Evolutionary conservation across 2,888 invertebrate species (phyloP).

Genomic region (Melolontha melolontha): DNA sequence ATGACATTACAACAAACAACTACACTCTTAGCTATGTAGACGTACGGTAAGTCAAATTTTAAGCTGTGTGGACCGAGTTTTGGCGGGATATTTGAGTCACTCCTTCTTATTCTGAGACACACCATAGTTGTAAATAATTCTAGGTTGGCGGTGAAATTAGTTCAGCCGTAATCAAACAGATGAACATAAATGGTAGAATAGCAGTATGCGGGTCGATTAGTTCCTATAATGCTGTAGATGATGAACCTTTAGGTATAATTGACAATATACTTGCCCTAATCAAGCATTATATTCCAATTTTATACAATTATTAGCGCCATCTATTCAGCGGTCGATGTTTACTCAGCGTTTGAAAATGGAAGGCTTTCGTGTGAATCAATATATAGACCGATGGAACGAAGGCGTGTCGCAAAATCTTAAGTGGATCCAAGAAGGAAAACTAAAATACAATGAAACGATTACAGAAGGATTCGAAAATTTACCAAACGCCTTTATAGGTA

Average conservation of each 20-base stretch:
- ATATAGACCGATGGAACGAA: conserved; percentile 71
- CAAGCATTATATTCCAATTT: not conserved
- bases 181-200: conserved; percentile 74
- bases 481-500: conserved; percentile 76
- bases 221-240: conserved; percentile 70
- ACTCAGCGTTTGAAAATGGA: conserved; percentile 72
- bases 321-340: conserved; percentile 70
- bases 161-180: conserved; percentile 70
- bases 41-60: too few species aligned
- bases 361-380: conserved; percentile 71
- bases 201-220: conserved; percentile 77
- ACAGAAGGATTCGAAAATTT: conserved; percentile 81
- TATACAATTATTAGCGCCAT: conserved; percentile 58
- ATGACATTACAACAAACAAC: too few species aligned
- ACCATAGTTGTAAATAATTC: too few species aligned
- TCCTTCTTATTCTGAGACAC: too few species aligned
- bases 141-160: conserved; percentile 77
- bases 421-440: conserved; percentile 75
- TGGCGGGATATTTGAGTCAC: too few species aligned
- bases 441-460: conserved; percentile 76
- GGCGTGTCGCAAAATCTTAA: conserved; percentile 72
- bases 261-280: too few species aligned
- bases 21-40: too few species aligned
- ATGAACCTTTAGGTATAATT: conserved; percentile 56
- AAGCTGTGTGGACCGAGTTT: too few species aligned